phyloP scores from a whole-genome alignment of 2,113 vertebrate species.

The Sapayoa aenigma region DNA sequence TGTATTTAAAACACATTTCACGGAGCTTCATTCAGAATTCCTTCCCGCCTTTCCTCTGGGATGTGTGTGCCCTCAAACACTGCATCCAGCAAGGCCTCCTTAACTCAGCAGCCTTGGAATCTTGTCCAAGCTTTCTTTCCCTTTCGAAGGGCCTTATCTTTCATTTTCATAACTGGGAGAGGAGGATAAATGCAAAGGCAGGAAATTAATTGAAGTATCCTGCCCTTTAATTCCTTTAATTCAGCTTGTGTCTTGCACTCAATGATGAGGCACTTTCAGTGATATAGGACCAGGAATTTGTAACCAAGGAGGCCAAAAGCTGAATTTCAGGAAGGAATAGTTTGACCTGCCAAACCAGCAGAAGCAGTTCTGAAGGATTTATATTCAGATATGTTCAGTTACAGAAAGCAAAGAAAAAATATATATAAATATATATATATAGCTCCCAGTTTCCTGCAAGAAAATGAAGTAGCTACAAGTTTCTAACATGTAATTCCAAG shows the following conservation, averaged over 20 bases:
- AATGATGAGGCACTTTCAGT: constrained; percentile 1
- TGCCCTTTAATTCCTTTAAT: constrained; percentile 23
- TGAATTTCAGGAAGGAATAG: not conserved
- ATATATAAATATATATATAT: too few species aligned
- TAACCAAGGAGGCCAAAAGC: not conserved
- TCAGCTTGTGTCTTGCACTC: not conserved
- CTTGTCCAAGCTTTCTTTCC: constrained; percentile 2
- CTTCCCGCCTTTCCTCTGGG: not conserved
- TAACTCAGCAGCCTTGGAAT: not conserved
- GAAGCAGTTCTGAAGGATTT: not conserved
- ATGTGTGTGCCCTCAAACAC: not conserved
- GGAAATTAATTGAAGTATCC: constrained; percentile 41
- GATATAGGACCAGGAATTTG: not conserved
- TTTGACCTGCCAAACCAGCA: not conserved
- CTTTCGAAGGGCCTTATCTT: not conserved
- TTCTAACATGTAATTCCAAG: not conserved
- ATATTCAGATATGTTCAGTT: not conserved
- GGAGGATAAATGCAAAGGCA: constrained; percentile 5
- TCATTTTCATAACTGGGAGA: constrained; percentile 24
- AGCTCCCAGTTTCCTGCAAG: not conserved
- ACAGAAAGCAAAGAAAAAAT: not conserved
- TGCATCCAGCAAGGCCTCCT: not conserved
- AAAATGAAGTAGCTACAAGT: not conserved
- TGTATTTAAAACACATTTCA: not conserved
- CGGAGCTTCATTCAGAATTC: not conserved